phyloP scores from a whole-genome alignment of 2,888 invertebrate genomes.

The Agrilus cyanescens region DNA sequence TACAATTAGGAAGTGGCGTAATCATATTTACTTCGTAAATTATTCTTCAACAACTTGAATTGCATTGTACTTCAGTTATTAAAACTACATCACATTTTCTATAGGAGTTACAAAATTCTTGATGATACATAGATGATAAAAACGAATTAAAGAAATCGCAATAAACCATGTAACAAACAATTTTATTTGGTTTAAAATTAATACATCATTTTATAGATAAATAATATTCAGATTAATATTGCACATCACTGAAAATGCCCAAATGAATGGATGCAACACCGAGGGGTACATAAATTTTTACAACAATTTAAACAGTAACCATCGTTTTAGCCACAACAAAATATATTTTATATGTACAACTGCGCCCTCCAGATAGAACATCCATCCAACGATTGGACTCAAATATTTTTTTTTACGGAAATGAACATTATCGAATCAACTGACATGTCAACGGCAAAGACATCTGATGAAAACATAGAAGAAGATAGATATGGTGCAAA shows the following conservation, averaged over 20 bases:
- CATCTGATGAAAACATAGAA: slow-evolving; percentile 22
- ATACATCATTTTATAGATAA: slow-evolving; percentile 35
- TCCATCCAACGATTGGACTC: slow-evolving; percentile 31
- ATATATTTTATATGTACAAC: slow-evolving; percentile 32
- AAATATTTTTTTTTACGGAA: slow-evolving; percentile 16
- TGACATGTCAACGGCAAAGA: slow-evolving; percentile 21
- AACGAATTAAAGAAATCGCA: too few relatives aligned
- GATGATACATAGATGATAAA: too few relatives aligned
- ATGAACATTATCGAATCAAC: slow-evolving; percentile 27
- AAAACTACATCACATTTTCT: too few relatives aligned
- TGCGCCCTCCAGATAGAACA: slow-evolving; percentile 30
- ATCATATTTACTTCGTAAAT: too few relatives aligned
- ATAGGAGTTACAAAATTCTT: too few relatives aligned
- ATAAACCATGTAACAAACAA: slow-evolving; percentile 34
- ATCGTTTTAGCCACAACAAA: slow-evolving; percentile 31
- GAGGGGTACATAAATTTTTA: slow-evolving; percentile 21
- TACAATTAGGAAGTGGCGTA: too few relatives aligned
- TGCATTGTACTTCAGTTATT: too few relatives aligned
- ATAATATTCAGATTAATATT: slow-evolving; percentile 38
- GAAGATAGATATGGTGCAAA: slow-evolving; percentile 29
- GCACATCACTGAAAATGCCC: slow-evolving; percentile 37
- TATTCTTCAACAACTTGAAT: too few relatives aligned
- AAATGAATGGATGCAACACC: slow-evolving; percentile 35
- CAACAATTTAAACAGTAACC: slow-evolving; percentile 17
- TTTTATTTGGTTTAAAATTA: slow-evolving; percentile 38